A percentile compares a stretch with the other conserved stretches of the same genome.
phyloP scores from a whole-genome alignment of 1,140 invertebrate genomes.

The Drosophila mayri region DNA sequence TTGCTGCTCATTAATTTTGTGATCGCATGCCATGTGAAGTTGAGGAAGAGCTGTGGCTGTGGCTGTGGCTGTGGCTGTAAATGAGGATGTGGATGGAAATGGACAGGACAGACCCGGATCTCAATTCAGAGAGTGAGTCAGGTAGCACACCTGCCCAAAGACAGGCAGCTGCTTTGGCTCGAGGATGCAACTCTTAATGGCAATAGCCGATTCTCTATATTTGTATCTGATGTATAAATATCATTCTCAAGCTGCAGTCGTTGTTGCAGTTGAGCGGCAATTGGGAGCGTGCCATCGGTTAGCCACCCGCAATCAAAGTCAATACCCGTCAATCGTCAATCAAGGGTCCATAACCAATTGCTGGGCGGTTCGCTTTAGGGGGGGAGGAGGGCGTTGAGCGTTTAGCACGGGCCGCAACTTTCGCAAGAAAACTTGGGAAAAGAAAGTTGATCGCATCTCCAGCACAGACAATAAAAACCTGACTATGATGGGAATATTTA shows the following conservation, averaged over 20 bases:
- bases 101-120: background rate
- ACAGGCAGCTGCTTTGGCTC: conserved; percentile 18
- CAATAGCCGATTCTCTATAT: background rate
- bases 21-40: conserved; percentile 76
- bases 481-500: background rate
- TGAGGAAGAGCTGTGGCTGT: conserved; percentile 29
- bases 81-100: background rate
- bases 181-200: conserved; percentile 2
- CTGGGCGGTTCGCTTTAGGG: conserved; percentile 15
- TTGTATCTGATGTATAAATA: no score
- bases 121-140: background rate
- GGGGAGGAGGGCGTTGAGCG: conserved; percentile 41
- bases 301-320: conserved; percentile 42
- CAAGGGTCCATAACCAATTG: conserved; percentile 35
- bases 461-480: conserved; percentile 4
- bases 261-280: conserved; percentile 43
- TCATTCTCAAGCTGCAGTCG: conserved; percentile 6
- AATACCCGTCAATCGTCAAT: conserved; percentile 37
- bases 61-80: no score
- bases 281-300: conserved; percentile 32
- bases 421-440: conserved; percentile 24
- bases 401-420: conserved; percentile 56
- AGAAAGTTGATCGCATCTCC: conserved; percentile 30
- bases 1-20: conserved; percentile 79
- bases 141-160: conserved; percentile 24